Evolutionary conservation across 2,797 vertebrate genomes (phyloP).

Genomic region (Coracias cyanogaster): DNA sequence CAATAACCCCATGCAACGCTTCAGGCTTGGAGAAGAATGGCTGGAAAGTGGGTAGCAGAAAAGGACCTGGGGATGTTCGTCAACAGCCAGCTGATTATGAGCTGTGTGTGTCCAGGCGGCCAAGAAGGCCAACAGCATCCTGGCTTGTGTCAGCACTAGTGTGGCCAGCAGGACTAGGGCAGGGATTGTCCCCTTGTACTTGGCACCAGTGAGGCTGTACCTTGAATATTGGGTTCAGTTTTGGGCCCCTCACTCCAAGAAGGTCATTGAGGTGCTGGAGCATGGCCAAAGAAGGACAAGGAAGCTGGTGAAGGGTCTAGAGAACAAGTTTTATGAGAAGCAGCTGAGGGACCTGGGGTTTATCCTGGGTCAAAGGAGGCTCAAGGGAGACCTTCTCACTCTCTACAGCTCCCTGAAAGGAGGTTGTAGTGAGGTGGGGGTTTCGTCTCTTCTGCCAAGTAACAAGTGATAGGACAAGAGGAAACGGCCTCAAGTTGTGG

Average conservation of each 20-base stretch:
- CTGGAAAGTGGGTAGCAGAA: not conserved
- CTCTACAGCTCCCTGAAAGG: no score
- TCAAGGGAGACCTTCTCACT: no score
- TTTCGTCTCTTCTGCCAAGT: no score
- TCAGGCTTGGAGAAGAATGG: not conserved
- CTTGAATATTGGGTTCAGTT: rapidly evolving
- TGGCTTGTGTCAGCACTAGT: not conserved
- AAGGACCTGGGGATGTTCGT: not conserved
- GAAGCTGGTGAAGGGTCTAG: not conserved
- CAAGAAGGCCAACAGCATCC: not conserved
- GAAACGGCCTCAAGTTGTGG: no score
- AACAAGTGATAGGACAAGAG: no score
- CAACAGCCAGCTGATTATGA: rapidly evolving
- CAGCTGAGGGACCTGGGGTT: no score
- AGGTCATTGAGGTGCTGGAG: not conserved
- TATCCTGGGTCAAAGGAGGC: no score
- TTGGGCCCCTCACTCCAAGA: not conserved
- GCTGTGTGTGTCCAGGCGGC: not conserved
- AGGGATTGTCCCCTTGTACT: not conserved
- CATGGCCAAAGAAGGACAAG: rapidly evolving
- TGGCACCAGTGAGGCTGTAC: rapidly evolving
- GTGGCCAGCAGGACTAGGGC: not conserved
- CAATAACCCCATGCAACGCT: not conserved
- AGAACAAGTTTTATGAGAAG: not conserved
- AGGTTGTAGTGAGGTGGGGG: no score